A percentile compares a stretch with the other conserved stretches of the same genome.
Conservation (phyloP, 92 coral and sea anemone species). For the Heteractis magnifica region DNA sequence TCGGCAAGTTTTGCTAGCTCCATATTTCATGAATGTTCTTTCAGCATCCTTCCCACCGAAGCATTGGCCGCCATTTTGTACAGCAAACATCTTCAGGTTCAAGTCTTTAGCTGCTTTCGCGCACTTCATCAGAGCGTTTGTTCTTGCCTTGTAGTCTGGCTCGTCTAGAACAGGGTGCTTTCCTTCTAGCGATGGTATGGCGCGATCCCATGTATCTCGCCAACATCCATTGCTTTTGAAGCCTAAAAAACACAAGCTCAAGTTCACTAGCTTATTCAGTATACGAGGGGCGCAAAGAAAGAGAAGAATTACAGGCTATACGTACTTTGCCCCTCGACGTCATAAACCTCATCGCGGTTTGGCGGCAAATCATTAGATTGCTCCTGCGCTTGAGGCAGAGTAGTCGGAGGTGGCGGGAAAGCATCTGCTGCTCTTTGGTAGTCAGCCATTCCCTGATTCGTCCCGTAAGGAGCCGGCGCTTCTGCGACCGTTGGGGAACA, state of each 20-base stretch:
- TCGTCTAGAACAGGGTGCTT: slow-evolving; percentile 77
- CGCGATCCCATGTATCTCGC: slow-evolving; percentile 88
- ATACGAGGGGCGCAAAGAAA: not conserved
- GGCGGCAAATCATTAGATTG: slow-evolving; percentile 37
- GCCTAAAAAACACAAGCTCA: slow-evolving; percentile 37
- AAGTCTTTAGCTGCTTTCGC: slow-evolving; percentile 83
- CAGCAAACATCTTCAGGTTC: slow-evolving; percentile 72
- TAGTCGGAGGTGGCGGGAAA: slow-evolving; percentile 39
- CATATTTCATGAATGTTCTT: slow-evolving; percentile 75
- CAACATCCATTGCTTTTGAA: slow-evolving; percentile 96
- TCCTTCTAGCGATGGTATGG: slow-evolving; percentile 85
- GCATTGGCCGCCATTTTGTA: slow-evolving; percentile 98
- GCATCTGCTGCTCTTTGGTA: slow-evolving; percentile 31
- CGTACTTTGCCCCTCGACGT: slow-evolving; percentile 49
- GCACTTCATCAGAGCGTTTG: slow-evolving; percentile 96
- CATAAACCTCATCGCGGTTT: slow-evolving; percentile 60
- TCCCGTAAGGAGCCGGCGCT: not conserved
- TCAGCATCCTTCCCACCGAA: slow-evolving; percentile 85
- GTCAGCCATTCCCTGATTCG: slow-evolving; percentile 22
- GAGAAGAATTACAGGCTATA: not conserved
- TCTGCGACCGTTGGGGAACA: slow-evolving; percentile 3
- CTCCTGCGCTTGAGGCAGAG: slow-evolving; percentile 6
- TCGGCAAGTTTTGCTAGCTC: slow-evolving; percentile 69
- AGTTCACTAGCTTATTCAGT: too few relatives aligned
- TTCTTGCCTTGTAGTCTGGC: slow-evolving; percentile 85